A percentile compares a stretch with the other conserved stretches of the same genome.
phyloP scores from a whole-genome alignment of 2,113 vertebrate genomes.

The Heptranchias perlo region DNA sequence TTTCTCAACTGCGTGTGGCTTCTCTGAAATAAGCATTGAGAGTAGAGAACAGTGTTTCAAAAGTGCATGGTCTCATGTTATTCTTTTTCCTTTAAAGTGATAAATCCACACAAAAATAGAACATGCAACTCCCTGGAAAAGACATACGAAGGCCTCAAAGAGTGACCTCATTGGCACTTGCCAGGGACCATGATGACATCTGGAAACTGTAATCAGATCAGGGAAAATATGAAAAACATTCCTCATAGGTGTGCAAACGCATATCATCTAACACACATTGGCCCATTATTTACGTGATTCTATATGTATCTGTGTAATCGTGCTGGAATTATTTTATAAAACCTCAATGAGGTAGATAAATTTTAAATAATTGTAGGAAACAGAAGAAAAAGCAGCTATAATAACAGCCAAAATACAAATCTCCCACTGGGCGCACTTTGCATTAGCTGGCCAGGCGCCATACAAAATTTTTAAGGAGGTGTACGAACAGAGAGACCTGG shows the following conservation, averaged over 20 bases:
- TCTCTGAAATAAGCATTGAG: neutral
- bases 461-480: too few species aligned
- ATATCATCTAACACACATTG: neutral
- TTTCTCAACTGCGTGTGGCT: too few species aligned
- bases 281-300: neutral
- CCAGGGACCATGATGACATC: too few species aligned
- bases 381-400: neutral
- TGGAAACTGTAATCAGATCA: neutral
- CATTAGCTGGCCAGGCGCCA: neutral
- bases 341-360: neutral
- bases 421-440: neutral
- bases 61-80: neutral
- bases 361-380: neutral
- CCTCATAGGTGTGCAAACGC: neutral
- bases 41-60: neutral
- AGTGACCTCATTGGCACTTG: neutral
- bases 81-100: neutral
- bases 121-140: neutral
- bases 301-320: neutral
- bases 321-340: neutral
- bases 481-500: too few species aligned
- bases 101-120: neutral
- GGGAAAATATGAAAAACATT: neutral
- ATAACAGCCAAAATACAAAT: neutral
- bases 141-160: neutral